A percentile compares a stretch with the other conserved stretches of the same genome.
Conservation (phyloP, 2,888 invertebrate species). For the Phaonia tiefii region DNA sequence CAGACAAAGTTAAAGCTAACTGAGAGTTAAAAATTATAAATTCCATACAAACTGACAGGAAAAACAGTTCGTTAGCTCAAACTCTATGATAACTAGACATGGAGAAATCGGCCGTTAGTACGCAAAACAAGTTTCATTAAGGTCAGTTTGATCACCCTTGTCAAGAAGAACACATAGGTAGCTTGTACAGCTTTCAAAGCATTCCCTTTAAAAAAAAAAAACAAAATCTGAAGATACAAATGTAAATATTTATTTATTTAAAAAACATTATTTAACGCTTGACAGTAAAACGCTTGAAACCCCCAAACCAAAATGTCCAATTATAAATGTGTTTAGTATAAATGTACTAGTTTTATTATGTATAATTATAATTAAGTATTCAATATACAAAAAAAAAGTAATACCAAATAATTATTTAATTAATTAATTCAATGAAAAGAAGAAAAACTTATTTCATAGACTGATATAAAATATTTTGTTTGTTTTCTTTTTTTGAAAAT, state of each 20-base stretch:
- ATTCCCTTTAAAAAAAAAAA: background rate
- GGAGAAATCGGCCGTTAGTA: no score
- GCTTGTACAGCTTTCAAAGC: background rate
- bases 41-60: no score
- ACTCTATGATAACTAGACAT: no score
- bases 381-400: background rate
- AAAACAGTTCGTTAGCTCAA: no score
- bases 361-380: conserved; percentile 17
- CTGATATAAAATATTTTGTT: conserved; percentile 53
- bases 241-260: conserved; percentile 26
- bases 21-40: no score
- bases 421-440: conserved; percentile 1
- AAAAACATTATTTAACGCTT: background rate
- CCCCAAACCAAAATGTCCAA: background rate
- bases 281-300: conserved; percentile 12
- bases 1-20: no score
- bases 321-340: conserved; percentile 27
- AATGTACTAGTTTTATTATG: conserved; percentile 24
- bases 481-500: no score
- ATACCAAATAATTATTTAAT: conserved; percentile 17
- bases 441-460: conserved; percentile 58
- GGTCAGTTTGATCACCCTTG: no score
- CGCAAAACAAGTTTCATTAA: no score
- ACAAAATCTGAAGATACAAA: background rate
- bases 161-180: no score